Percentiles rank a stretch among this genome's conserved stretches.
phyloP scores from a whole-genome alignment of 2,888 invertebrate genomes.

The Euproctis similis region DNA sequence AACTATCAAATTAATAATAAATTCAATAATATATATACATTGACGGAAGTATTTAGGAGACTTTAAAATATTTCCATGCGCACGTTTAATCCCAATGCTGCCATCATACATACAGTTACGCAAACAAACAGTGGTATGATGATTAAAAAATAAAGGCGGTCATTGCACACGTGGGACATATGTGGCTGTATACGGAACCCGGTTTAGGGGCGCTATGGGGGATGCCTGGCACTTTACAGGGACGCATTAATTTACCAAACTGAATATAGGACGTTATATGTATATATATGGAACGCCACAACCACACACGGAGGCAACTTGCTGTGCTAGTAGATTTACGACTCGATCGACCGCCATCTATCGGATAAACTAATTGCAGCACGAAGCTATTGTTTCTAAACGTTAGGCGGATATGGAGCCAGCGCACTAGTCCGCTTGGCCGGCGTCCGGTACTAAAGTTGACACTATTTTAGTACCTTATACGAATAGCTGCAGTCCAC shows the following conservation, averaged over 20 bases:
- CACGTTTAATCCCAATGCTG: no score
- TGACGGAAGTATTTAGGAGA: no score
- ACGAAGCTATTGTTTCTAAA: conserved; percentile 72
- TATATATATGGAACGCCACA: conserved; percentile 69
- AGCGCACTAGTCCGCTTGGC: conserved; percentile 24
- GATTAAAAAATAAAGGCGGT: no score
- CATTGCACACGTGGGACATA: conserved; percentile 59
- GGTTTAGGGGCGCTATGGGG: conserved; percentile 53
- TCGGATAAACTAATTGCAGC: conserved; percentile 72
- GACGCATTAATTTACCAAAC: conserved; percentile 71
- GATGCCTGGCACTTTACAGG: conserved; percentile 64
- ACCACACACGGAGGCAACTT: conserved; percentile 61
- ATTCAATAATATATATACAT: no score
- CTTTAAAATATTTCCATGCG: no score
- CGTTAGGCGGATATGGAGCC: conserved; percentile 58
- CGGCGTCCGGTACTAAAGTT: conserved; percentile 39
- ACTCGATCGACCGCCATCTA: conserved; percentile 71
- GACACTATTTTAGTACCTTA: no score
- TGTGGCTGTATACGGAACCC: conserved; percentile 66
- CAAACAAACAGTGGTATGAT: conserved; percentile 56
- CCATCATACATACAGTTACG: no score
- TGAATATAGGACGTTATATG: no score
- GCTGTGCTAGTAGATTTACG: conserved; percentile 71
- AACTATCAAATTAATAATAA: no score
- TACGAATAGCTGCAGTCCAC: conserved; percentile 37